Percentiles rank a stretch among this genome's conserved stretches.
Conservation (phyloP, 2,888 invertebrate genomes). For the Cryptocheilus praepositus region DNA sequence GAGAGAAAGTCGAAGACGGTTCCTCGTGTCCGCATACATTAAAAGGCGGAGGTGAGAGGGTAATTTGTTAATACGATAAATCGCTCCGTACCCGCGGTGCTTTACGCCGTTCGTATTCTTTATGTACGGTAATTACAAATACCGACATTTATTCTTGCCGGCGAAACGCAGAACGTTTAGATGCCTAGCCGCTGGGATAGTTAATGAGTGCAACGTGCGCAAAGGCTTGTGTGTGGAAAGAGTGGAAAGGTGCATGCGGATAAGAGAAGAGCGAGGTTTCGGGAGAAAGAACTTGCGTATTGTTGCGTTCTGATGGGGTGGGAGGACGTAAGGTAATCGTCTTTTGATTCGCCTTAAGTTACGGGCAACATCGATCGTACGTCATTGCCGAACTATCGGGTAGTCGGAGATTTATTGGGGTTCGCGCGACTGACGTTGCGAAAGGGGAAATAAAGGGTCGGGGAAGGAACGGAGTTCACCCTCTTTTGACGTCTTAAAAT, state of each 20-base stretch:
- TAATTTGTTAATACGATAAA: constrained; percentile 53
- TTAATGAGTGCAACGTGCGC: no score
- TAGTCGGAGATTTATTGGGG: constrained; percentile 42
- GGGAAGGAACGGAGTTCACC: neutral
- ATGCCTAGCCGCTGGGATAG: neutral
- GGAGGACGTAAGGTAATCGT: constrained; percentile 51
- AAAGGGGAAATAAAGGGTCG: constrained; percentile 23
- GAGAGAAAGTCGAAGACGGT: constrained; percentile 17
- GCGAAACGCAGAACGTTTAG: constrained; percentile 10
- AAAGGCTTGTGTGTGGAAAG: no score
- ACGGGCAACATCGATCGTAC: constrained; percentile 60
- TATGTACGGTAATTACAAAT: neutral
- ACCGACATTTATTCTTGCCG: neutral
- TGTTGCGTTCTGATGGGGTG: neutral
- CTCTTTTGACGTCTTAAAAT: neutral
- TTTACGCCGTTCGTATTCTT: neutral
- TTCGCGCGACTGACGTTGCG: constrained; percentile 32
- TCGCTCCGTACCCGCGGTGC: constrained; percentile 38
- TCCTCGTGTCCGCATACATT: constrained; percentile 27
- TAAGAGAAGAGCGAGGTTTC: no score
- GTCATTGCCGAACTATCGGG: constrained; percentile 59
- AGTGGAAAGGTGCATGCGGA: no score
- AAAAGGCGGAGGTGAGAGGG: constrained; percentile 48
- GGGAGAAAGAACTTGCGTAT: neutral
- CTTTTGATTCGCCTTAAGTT: constrained; percentile 62